Evolutionary conservation across 2,888 invertebrate genomes (phyloP).

Genomic region (Ellobium chinense): DNA sequence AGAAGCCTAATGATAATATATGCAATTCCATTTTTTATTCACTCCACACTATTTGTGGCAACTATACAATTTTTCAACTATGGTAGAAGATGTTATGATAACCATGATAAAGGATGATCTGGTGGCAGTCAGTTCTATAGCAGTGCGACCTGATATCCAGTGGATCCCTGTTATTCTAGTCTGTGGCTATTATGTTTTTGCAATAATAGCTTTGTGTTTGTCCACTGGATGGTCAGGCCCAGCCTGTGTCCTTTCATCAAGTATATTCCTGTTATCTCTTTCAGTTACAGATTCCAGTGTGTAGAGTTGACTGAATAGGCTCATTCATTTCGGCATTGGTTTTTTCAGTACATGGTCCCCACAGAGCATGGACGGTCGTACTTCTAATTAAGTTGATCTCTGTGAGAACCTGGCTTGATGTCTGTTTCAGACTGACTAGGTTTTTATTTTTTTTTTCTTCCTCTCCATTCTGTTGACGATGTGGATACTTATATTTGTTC

Average conservation of each 20-base stretch:
- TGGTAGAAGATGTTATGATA: slow-evolving; percentile 17
- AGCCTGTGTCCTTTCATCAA: background rate
- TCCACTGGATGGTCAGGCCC: background rate
- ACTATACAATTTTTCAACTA: slow-evolving; percentile 41
- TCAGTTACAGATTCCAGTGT: background rate
- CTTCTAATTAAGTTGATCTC: background rate
- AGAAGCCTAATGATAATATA: slow-evolving; percentile 47
- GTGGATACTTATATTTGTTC: background rate
- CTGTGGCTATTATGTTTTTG: background rate
- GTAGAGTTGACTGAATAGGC: background rate
- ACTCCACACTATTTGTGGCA: slow-evolving; percentile 50
- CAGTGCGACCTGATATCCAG: slow-evolving; percentile 1
- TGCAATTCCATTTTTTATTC: slow-evolving; percentile 52
- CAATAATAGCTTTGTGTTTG: slow-evolving; percentile 29
- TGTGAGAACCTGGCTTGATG: background rate
- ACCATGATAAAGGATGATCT: slow-evolving; percentile 16
- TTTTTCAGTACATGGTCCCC: background rate
- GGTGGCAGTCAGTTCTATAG: background rate
- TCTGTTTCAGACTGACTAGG: background rate
- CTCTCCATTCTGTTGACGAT: background rate
- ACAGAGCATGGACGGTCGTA: background rate
- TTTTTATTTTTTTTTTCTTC: background rate
- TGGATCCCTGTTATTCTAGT: slow-evolving; percentile 15
- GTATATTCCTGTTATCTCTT: background rate
- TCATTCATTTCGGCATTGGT: background rate